Base-by-base conservation (phyloP, 2,888 invertebrate genomes). In the Phlogophora meticulosa region DNA sequence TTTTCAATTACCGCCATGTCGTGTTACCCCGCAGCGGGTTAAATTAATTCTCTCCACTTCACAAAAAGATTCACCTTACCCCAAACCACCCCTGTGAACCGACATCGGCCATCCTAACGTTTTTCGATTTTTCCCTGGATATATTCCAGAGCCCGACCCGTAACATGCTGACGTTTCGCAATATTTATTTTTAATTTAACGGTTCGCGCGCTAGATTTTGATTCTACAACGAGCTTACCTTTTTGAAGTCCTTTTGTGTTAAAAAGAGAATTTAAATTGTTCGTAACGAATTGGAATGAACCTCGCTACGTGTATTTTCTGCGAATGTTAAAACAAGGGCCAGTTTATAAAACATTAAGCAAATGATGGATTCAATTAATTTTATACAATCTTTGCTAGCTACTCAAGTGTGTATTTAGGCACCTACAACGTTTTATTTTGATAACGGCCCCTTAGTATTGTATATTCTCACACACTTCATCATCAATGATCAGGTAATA, bases 11-110 rank as follows among this genome's bases (percentile, higher is more conserved):
- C 94, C 91, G 92, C 91, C 88, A 90, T 93, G 95, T 93, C 95
- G 94, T 94, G 95, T 94, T 93, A 94, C 95, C 95, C 95, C 94
- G 95, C 95, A 95, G 95, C 95, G 94, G 95, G 95, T 95, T 94
- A 95, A 96, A 95, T 95, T 95, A 96, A 95, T 94, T 95, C 95
- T 91, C 94, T 94, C 92, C 93, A 93, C 93, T 95, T 95, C 94
- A 95, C 95, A 95, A 95, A 95, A 95, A 95, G 94, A 95, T 95
- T 94, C 93, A 93, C 92, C 93, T 94, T 92, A 90, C 93, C 88
- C 88, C 88, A 85, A 86, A 80, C 86, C 89, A 86, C 83, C 90
- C 89, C 85, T 88, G 90, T 85, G 91, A 90, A 89, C 90, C 91
- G 90, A 89, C 92, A 90, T 87, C 91, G 90, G 88, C 91, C 88